Evolutionary conservation across 2,888 invertebrate species (phyloP), one percentile per base, ranked within the genome.

Genomic region (Oligia strigilis): DNA sequence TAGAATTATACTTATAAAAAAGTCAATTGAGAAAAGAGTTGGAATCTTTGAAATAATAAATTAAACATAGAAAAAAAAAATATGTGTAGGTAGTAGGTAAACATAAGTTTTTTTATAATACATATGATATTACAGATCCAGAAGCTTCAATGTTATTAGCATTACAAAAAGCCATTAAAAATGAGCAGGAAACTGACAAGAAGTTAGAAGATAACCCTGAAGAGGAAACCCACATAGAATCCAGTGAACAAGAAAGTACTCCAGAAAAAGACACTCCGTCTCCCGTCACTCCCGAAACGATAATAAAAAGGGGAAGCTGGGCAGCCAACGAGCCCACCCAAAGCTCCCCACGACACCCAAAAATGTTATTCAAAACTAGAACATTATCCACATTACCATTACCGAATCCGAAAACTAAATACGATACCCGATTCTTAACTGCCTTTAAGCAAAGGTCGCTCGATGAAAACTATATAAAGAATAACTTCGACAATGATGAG

Each of bases 361-460:
- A 96, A 91, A 94, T 95, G 90, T 86, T 96, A 9, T 97, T 93
- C 82, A 97, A 97, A 93, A 96, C 95, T 1, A 93, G 97, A 91
- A 97, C 97, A 17, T 83, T 97, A 74, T 97, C 97, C 1, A 95
- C 95, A 0, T 88, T 97, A 60, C 97, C 97, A 0, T 85, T 97
- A 55, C 93, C 94, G 3, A 94, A 93, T 82, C 87, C 92, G 4
- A 96, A 96, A 90, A 83, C 92, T 11, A 96, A 95, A 90, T 90
- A 92, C 60, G 97, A 97, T 81, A 94, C 92, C 79, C 93, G 96
- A 46, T 93, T 96, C 14, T 87, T 97, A 72, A 93, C 96, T 1
- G 94, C 97, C 0, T 96, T 96, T 85, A 96, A 91, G 86, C 95
- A 97, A 64, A 91, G 95, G 80, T 96, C 96, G 8, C 89, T 97